Evolutionary conservation across 2,888 invertebrate species (phyloP), one percentile per base, ranked within the genome.

Genomic region (Aphidoletes aphidimyza): DNA sequence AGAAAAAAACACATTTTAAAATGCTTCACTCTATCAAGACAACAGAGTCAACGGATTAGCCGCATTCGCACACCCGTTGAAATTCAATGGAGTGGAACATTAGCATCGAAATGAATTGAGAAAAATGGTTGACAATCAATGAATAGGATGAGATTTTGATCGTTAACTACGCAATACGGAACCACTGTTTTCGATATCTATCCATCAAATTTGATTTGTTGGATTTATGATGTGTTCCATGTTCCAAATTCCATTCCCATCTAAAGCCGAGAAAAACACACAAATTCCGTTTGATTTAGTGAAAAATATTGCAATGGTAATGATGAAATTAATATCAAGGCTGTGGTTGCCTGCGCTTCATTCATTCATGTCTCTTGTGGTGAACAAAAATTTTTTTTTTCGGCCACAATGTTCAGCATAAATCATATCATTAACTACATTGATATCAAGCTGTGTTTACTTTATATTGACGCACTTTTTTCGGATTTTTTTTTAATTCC

Each of bases 401-500:
- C n/a, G 17, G 3, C 1, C 34, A 30, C 30, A 69, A 0, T 34
- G 30, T 26, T 69, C 69, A 30, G 1, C 69, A 34, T 69, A 69
- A 69, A 69, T 69, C 69, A 69, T 26, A 30, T 30, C 69, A 69
- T 30, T 69, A 30, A 69, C 30, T 69, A 69, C 69, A 69, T 34
- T 69, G 69, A 17, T 69, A 26, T 69, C 69, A 69, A 30, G 69
- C 69, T 69, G 69, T 14, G 69, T 54, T 14, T 22, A 54, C 9
- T 30, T 69, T 69, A 30, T 69, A 30, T 69, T 14, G 69, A 69
- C 69, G 69, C 69, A 69, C 69, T 69, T 69, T n/a, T 47, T 19
- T 69, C 34, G 22, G 11, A 1, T 30, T 69, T 1, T 54, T 22
- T 22, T 54, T 69, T 14, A 26, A 69, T 69, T 69, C 30, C 26